Evolutionary conservation across 2,888 invertebrate genomes (phyloP).

Genomic region (Pyrocoelia pectoralis): DNA sequence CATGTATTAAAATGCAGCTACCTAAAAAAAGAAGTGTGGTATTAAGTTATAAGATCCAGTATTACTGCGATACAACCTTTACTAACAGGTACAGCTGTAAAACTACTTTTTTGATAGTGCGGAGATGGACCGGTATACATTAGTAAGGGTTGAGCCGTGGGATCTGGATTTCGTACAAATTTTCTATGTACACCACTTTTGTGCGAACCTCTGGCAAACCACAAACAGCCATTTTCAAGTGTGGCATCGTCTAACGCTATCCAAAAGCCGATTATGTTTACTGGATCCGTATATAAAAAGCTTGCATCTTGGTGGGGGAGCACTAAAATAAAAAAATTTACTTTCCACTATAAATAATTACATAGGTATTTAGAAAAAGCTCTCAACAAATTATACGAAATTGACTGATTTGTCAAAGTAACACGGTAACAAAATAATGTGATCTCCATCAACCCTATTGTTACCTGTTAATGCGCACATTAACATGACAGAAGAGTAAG

Average conservation of each 20-base stretch:
- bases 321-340: slow-evolving; percentile 64
- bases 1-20: slow-evolving; percentile 88
- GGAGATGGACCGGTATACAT: slow-evolving; percentile 75
- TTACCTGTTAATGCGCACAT: too few species aligned
- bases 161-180: slow-evolving; percentile 74
- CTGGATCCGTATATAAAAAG: slow-evolving; percentile 86
- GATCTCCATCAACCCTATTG: too few species aligned
- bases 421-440: too few species aligned
- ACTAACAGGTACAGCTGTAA: slow-evolving; percentile 79
- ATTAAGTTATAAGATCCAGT: slow-evolving; percentile 14
- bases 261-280: slow-evolving; percentile 89
- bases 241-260: slow-evolving; percentile 95
- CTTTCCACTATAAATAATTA: neutral
- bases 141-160: slow-evolving; percentile 66
- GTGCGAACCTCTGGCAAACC: slow-evolving; percentile 92
- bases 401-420: too few species aligned
- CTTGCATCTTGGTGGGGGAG: slow-evolving; percentile 86
- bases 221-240: slow-evolving; percentile 92
- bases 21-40: slow-evolving; percentile 66
- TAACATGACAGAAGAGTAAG: too few species aligned
- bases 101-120: slow-evolving; percentile 76
- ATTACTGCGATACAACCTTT: slow-evolving; percentile 73
- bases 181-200: slow-evolving; percentile 80
- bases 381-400: too few species aligned
- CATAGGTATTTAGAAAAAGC: too few species aligned